Conservation (phyloP, 2,797 vertebrate species). For the Halcyon chelicuti region DNA sequence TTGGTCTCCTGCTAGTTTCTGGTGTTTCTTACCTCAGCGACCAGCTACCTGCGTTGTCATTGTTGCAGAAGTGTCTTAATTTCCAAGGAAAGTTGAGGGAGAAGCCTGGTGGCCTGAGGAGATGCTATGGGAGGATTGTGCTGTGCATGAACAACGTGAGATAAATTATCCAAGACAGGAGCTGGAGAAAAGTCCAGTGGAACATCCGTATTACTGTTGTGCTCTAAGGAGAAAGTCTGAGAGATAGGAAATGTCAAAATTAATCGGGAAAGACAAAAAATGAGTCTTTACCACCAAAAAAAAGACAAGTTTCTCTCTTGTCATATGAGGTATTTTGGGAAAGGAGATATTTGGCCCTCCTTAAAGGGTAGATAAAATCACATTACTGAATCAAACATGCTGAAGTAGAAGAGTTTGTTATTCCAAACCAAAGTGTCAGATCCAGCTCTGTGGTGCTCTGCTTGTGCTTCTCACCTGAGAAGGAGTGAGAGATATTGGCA, state of each 20-base stretch:
- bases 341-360: neutral
- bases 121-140: neutral
- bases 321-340: neutral
- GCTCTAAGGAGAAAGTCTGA: neutral
- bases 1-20: neutral
- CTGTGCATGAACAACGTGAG: neutral
- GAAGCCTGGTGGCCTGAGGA: neutral
- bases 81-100: neutral
- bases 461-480: neutral
- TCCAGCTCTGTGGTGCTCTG: neutral
- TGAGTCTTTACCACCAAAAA: neutral
- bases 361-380: neutral
- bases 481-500: neutral
- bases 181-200: neutral
- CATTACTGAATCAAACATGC: neutral
- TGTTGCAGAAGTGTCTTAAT: neutral
- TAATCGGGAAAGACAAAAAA: neutral
- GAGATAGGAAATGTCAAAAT: neutral
- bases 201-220: neutral
- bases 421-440: neutral
- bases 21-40: neutral
- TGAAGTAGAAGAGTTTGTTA: neutral
- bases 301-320: neutral
- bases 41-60: neutral
- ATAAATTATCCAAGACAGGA: neutral